These are phyloP conservation scores for Diloba caeruleocephala DNA, from an alignment of 2,888 invertebrate genomes.

Conservation along the genomic window DNA sequence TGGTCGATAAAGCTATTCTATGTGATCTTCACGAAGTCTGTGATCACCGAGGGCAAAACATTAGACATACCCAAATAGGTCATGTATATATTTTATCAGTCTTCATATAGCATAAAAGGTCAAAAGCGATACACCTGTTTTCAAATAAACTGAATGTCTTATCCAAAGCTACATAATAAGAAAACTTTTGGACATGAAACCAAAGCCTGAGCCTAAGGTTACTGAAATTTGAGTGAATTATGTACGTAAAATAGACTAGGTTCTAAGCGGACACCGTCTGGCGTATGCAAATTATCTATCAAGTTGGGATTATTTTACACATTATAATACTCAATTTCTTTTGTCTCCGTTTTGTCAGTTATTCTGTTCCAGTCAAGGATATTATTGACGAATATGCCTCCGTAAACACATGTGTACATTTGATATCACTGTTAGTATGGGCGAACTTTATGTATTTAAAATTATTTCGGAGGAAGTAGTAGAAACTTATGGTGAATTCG, in stretches of 20 bases:
- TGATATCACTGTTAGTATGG: too few species aligned
- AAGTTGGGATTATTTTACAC: too few species aligned
- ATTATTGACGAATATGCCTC: too few species aligned
- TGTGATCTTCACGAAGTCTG: slow-evolving; percentile 57
- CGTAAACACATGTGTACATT: too few species aligned
- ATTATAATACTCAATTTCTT: too few species aligned
- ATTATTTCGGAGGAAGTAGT: not conserved
- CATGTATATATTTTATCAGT: slow-evolving; percentile 37
- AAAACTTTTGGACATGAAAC: slow-evolving; percentile 4
- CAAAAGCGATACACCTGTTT: slow-evolving; percentile 18
- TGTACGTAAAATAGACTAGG: not conserved
- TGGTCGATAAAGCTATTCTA: slow-evolving; percentile 46
- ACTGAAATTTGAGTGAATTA: not conserved
- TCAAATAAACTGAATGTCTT: slow-evolving; percentile 15
- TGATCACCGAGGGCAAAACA: slow-evolving; percentile 54
- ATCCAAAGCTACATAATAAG: slow-evolving; percentile 5
- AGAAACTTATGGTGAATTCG: too few species aligned
- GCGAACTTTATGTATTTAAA: too few species aligned
- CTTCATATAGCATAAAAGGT: slow-evolving; percentile 39
- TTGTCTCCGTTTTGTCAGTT: too few species aligned
- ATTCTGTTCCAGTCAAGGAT: too few species aligned
- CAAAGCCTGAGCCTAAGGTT: not conserved
- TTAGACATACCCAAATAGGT: slow-evolving; percentile 42
- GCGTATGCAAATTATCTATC: too few species aligned
- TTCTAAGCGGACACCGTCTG: too few species aligned